Conservation (phyloP, 1,140 invertebrate species). For the Neotoxoptera formosana region DNA sequence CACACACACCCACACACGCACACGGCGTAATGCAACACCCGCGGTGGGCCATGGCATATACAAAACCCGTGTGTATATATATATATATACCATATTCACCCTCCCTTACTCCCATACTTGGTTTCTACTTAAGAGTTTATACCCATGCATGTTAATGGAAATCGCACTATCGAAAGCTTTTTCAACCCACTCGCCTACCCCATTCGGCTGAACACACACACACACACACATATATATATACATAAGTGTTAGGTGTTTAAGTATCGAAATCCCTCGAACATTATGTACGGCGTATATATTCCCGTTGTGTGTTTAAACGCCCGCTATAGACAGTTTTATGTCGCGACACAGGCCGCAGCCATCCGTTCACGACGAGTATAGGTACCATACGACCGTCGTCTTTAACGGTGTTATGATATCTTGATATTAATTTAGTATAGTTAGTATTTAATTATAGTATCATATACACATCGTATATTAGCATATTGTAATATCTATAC, state of each 20-base stretch:
- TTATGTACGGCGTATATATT: not conserved
- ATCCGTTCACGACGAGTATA: not conserved
- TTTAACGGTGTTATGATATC: not conserved
- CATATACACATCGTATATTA: not conserved
- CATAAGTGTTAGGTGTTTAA: slow-evolving; percentile 4
- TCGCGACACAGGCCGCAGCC: not conserved
- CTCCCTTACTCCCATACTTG: not conserved
- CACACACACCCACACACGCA: not conserved
- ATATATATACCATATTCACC: not conserved
- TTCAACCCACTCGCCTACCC: not conserved
- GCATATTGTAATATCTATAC: not conserved
- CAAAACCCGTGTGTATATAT: slow-evolving; percentile 13
- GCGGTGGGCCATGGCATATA: not conserved
- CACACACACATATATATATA: not conserved
- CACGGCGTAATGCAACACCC: slow-evolving; percentile 11
- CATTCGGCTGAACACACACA: not conserved
- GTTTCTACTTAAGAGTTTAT: slow-evolving; percentile 27
- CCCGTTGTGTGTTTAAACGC: not conserved
- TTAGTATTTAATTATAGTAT: not conserved
- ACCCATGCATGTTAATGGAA: slow-evolving; percentile 45
- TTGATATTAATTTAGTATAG: not conserved
- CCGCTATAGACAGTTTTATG: slow-evolving; percentile 40
- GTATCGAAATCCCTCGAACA: slow-evolving; percentile 33
- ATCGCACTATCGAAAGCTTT: slow-evolving; percentile 50
- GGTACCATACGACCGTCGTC: too few species aligned